Evolutionary conservation across 1,140 invertebrate genomes (phyloP).

Genomic region (Tyrophagus putrescentiae): DNA sequence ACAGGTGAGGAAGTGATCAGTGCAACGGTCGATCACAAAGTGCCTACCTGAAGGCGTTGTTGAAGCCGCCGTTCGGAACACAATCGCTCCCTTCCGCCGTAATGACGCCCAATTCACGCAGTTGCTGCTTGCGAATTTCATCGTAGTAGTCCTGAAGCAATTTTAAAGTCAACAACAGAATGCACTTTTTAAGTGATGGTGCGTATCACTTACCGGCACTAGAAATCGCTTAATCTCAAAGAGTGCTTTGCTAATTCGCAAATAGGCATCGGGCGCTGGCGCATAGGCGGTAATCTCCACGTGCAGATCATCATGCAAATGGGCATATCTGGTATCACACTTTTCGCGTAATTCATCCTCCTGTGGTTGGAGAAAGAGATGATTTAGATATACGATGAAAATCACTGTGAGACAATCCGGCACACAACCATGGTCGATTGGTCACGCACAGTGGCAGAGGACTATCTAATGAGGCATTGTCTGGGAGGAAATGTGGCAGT

Average conservation of each 20-base stretch:
- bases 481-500: no score
- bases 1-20: no score
- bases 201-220: constrained; percentile 33
- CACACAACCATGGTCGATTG: no score
- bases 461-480: no score
- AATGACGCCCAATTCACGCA: constrained; percentile 47
- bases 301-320: constrained; percentile 79
- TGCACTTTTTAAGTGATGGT: not conserved
- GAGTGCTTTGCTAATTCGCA: constrained; percentile 70
- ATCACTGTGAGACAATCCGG: no score
- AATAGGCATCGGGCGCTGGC: constrained; percentile 76
- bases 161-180: not conserved
- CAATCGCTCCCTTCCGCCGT: constrained; percentile 21
- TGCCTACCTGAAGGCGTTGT: no score
- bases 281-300: constrained; percentile 78
- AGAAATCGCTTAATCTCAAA: constrained; percentile 50
- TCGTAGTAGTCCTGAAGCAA: constrained; percentile 47
- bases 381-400: not conserved
- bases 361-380: constrained; percentile 36
- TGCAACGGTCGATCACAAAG: no score
- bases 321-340: constrained; percentile 76
- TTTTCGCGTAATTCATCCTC: constrained; percentile 72
- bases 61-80: no score
- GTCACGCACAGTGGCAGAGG: no score
- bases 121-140: constrained; percentile 58